phyloP scores from a whole-genome alignment of 1,140 invertebrate species.

The Dryas iulia region DNA sequence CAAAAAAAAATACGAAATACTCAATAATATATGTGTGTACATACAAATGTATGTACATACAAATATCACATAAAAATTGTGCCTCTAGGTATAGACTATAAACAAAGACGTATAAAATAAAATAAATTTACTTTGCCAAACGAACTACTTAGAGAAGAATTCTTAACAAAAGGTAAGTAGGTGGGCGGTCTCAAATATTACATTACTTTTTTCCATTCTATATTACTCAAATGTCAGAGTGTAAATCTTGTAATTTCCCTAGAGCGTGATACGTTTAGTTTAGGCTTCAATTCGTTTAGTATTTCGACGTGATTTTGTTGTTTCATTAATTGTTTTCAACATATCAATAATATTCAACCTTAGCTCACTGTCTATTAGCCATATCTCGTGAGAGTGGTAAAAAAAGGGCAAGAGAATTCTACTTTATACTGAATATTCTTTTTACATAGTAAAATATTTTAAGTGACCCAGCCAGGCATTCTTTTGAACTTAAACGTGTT shows the following conservation, averaged over 20 bases:
- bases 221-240: conserved; percentile 3
- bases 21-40: too few relatives aligned
- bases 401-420: neutral
- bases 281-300: neutral
- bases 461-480: neutral
- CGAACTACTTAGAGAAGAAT: neutral
- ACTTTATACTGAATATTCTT: neutral
- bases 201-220: conserved; percentile 3
- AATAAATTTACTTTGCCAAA: neutral
- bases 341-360: neutral
- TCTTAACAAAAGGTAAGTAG: neutral
- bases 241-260: conserved; percentile 21
- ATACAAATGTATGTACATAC: too few relatives aligned
- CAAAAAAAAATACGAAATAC: too few relatives aligned
- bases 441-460: neutral
- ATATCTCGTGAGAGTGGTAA: too few relatives aligned
- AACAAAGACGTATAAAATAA: neutral
- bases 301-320: neutral
- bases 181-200: neutral
- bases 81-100: neutral
- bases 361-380: neutral
- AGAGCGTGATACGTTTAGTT: conserved; percentile 9
- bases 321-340: neutral
- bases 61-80: too few relatives aligned
- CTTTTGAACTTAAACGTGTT: conserved; percentile 7